Base-by-base conservation (phyloP, 1,140 invertebrate species). In the Camponotus vicinus region DNA sequence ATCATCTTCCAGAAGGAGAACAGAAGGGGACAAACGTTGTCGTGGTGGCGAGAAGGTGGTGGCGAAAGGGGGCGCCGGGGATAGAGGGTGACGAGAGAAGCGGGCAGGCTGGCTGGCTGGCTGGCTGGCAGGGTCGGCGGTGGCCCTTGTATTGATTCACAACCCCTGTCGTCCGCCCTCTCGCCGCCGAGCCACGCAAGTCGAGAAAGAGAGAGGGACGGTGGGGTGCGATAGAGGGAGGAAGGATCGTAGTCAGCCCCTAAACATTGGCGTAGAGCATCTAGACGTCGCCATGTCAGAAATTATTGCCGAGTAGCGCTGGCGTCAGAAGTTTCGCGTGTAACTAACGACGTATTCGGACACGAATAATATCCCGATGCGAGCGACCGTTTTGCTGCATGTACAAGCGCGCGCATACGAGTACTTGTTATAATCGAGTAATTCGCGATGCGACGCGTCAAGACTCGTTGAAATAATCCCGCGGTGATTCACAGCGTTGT, bases 111-210 rank as follows among this genome's bases (percentile, higher is more conserved):
- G 75, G 83, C 59, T 40, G 77, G 63, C 85, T 45, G 76, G 86
- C 37, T 32, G 89, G 86, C 73, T 91, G 85, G 83, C 89, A 87
- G 90, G 84, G 91, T 86, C 86, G 91, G 88, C 91, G 91, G 91
- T 92, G 86, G 93, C 91, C 92, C 92, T 94, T 92, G 92, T 94
- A 94, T 94, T 93, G 93, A 93, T 93, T 93, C 92, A 93, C 92
- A 92, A 90, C 88, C 92, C 89, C 92, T 85, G 79, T 91, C 78
- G 64, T 86, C 69, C 61, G 90, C 86, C 86, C 91, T 92, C 89
- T 91, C 89, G 64, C 67, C 78, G 57, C 75, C 40, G 59, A 49
- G 45, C 37, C 64, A 49, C 55, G 57, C 40, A 82, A 70, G 55
- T 64, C 85, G 66, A 52, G 69, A 45, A 55, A 73, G 63, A 75